Base-by-base conservation (phyloP, 2,113 vertebrate genomes). In the Paradoxurus hermaphroditus region DNA sequence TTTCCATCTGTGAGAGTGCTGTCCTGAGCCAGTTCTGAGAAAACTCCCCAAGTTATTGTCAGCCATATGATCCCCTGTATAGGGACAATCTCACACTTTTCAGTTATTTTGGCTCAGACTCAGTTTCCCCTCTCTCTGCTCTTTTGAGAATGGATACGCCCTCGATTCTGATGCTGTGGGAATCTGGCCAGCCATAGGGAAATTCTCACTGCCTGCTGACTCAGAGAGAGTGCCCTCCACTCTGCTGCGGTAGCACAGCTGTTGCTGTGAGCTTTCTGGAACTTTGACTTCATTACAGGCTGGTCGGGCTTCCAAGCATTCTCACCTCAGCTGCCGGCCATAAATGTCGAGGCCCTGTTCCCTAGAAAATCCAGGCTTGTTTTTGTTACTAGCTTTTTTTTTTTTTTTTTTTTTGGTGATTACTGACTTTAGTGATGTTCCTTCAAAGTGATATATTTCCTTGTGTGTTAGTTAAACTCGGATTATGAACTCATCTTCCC, bases 131-230 rank as follows among this genome's bases (percentile, higher is more conserved):
- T 53, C 39, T 75, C n/a, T 62, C 63, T 49, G 51, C 81, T 90
- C 41, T 86, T 90, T 83, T 63, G 59, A 94, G 77, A 88, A 85
- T n/a, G 39, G 21, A 46, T 77, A 70, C 68, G 56, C 59, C 59
- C 31, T 82, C 6, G 8, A 49, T 62, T 70, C 49, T 39, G n/a
- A 59, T 53, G 56, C 39, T 92, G 18, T 56, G 59, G 63, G 77
- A 90, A 70, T 39, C 41, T 95, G 86, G 84, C 63, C 44, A 62
- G 18, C 56, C 41, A 46, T 27, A 51, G 27, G 67, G 73, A 95
- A 96, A 86, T 94, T 86, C 79, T 84, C 89, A 82, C 85, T 65
- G 49, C 29, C 31, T 89, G 19, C 34, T 94, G 85, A 59, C 79
- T 31, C 36, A 31, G 87, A 78, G 18, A 73, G 49, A 25, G 18